Conservation (phyloP, 2,888 invertebrate genomes). For the Hirtodrosophila cameraria region DNA sequence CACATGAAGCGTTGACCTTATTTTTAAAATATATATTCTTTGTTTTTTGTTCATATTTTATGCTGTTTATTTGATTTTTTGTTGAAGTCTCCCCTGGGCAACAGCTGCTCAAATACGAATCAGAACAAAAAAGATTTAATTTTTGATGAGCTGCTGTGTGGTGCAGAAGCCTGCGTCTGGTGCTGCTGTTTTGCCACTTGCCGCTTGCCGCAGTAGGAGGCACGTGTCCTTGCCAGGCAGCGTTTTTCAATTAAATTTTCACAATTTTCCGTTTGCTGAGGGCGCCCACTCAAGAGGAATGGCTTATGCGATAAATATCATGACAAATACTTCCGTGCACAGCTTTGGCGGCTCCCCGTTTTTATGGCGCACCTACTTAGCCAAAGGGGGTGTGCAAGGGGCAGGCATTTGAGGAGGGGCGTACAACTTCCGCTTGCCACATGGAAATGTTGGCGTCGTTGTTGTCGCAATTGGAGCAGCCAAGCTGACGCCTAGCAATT, state of each 20-base stretch:
- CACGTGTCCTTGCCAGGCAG: conserved; percentile 46
- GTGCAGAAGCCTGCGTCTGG: not conserved
- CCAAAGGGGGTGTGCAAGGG: not conserved
- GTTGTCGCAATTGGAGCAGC: conserved; percentile 45
- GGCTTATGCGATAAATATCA: conserved; percentile 73
- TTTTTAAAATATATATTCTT: conserved; percentile 28
- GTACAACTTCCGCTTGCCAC: conserved; percentile 60
- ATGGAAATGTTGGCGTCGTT: conserved; percentile 53
- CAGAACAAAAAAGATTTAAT: conserved; percentile 43
- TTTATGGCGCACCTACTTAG: conserved; percentile 36
- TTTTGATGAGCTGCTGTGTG: conserved; percentile 61
- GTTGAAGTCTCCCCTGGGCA: conserved; percentile 6
- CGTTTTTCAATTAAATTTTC: conserved; percentile 76
- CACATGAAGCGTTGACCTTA: conserved; percentile 32
- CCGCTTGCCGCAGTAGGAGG: conserved; percentile 20
- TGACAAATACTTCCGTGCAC: conserved; percentile 71
- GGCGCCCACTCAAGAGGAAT: conserved; percentile 51
- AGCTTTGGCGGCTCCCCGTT: conserved; percentile 36
- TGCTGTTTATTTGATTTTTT: conserved; percentile 8
- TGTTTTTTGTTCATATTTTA: conserved; percentile 19
- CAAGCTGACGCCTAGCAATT: conserved; percentile 44
- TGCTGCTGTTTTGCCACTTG: too few relatives aligned
- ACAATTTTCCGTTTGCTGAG: conserved; percentile 63
- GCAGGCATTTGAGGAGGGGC: not conserved
- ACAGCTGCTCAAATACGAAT: conserved; percentile 44